Evolutionary conservation across 2,113 vertebrate species (phyloP), one percentile per base, ranked within the genome.

Genomic region (Osmerus eperlanus): DNA sequence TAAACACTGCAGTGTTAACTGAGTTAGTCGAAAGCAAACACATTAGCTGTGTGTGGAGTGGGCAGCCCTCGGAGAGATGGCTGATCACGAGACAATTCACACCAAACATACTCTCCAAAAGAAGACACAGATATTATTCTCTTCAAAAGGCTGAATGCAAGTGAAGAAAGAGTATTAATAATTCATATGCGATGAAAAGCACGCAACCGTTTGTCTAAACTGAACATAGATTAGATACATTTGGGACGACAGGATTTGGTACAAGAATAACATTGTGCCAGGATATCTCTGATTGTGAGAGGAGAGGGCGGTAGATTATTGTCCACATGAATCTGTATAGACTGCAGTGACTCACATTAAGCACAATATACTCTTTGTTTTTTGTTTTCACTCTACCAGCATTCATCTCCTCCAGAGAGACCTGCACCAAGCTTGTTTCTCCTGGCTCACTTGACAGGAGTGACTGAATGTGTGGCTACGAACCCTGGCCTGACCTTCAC

Each of bases 401-500:
- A 62, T 28, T 62, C 12, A 16, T 28, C 60, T 28, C 2, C 12
- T 23, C 14, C 14, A 28, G 23, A 23, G 25, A 15, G 21, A 14
- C 23, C 28, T 5, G 28, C 7, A 16, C 60, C n/a, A 28, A 28
- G 19, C 58, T 1, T 15, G 6, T 62, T 16, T 23, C 58, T 3
- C 60, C 11, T 4, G 13, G 4, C 14, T 7, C 13, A 13, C 16
- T 62, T 28, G 60, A 62, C 60, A 62, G 23, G 21, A 62, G 60
- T 62, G 60, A 62, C 60, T 29, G 4, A 62, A 62, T 62, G 25
- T 62, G 14, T 21, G 23, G 6, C 60, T 62, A 62, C 16, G 16
- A 18, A 36, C 13, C n/a, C 55, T 19, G 18, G 53, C 16, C 29
- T 69, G 67, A 59, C 67, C 25, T 69, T 69, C 54, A 41, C 11